Percentiles rank a stretch among this genome's conserved stretches.
Conservation (phyloP, 2,888 invertebrate genomes). For the Ptychoptera albimana region DNA sequence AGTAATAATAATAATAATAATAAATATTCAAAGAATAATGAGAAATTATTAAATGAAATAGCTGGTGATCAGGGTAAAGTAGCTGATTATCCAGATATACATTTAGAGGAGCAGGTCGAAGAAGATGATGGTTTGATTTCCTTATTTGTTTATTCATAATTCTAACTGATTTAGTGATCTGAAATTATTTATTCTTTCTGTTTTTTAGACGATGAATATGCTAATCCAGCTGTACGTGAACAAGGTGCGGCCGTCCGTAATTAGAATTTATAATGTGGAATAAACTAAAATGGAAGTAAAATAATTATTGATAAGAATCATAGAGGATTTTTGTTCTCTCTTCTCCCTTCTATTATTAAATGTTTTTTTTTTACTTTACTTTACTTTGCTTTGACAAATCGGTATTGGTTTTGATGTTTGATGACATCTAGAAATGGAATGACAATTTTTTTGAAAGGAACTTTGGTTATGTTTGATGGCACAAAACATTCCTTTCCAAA, state of each 20-base stretch:
- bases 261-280: too few species aligned
- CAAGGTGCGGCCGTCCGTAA: constrained; percentile 34
- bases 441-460: too few species aligned
- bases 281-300: too few species aligned
- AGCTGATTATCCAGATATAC: constrained; percentile 21
- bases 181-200: constrained; percentile 1
- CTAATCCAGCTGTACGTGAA: constrained; percentile 30
- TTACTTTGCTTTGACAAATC: too few species aligned
- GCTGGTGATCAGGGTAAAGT: constrained; percentile 30
- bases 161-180: neutral
- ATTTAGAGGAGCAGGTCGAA: constrained; percentile 27
- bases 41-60: constrained; percentile 31
- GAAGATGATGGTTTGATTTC: constrained; percentile 34
- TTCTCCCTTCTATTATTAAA: too few species aligned
- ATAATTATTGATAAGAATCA: too few species aligned
- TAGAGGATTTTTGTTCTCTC: too few species aligned
- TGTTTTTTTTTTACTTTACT: too few species aligned
- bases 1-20: constrained; percentile 14
- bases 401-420: too few species aligned
- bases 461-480: too few species aligned
- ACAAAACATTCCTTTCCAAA: too few species aligned
- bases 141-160: neutral
- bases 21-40: constrained; percentile 14
- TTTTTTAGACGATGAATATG: constrained; percentile 34
- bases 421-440: too few species aligned